A percentile compares a stretch with the other conserved stretches of the same genome.
phyloP scores from a whole-genome alignment of 2,888 invertebrate species.

The Halictus ligatus region DNA sequence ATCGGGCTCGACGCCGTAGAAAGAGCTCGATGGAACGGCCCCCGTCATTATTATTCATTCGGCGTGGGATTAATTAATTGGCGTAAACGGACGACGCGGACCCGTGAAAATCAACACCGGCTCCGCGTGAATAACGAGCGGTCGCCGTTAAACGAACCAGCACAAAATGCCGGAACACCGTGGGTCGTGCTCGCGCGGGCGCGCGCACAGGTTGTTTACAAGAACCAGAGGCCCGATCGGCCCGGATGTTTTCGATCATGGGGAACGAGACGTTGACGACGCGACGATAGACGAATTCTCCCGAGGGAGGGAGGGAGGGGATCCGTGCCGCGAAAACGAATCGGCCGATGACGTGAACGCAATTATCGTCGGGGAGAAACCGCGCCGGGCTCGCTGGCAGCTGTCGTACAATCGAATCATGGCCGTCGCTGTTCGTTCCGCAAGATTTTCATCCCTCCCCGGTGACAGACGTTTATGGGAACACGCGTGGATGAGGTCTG shows the following conservation, averaged over 20 bases:
- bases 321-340: conserved; percentile 49
- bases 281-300: conserved; percentile 32
- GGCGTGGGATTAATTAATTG: conserved; percentile 50
- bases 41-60: conserved; percentile 56
- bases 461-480: conserved; percentile 41
- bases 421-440: conserved; percentile 49
- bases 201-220: conserved; percentile 36
- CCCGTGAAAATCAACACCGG: conserved; percentile 58
- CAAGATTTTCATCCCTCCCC: conserved; percentile 44
- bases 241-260: conserved; percentile 31
- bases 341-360: conserved; percentile 60
- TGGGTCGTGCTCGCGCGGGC: neutral
- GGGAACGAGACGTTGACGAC: conserved; percentile 8
- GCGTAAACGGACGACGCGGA: conserved; percentile 44
- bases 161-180: conserved; percentile 36
- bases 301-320: too few species aligned
- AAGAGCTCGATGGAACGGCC: conserved; percentile 18
- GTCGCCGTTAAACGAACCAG: conserved; percentile 47
- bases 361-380: conserved; percentile 57
- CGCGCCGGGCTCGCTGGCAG: conserved; percentile 53
- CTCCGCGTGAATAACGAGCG: conserved; percentile 40
- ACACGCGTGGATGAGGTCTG: neutral
- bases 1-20: neutral
- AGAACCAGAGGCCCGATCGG: conserved; percentile 29
- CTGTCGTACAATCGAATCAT: conserved; percentile 65